Evolutionary conservation across 2,888 invertebrate genomes (phyloP), one percentile per base, ranked within the genome.

Genomic region (Cerceris rybyensis): DNA sequence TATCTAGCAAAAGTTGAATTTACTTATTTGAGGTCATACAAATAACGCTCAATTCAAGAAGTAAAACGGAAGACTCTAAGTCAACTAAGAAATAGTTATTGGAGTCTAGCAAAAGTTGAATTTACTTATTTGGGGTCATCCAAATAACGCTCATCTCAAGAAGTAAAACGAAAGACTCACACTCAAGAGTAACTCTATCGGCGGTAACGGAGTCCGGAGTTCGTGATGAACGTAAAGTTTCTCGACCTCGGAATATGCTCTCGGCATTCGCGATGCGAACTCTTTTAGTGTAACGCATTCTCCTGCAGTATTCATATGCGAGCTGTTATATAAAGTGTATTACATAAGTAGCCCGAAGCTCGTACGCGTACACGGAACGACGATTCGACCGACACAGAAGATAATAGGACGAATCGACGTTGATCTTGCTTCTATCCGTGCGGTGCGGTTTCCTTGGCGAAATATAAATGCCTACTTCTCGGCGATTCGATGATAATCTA

Each of bases 271-370:
- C 13, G n/a, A 50, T n/a, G 50, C 50, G n/a, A n/a, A 50, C 50
- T 50, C 50, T 50, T 50, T 50, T 50, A 50, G 50, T n/a, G n/a
- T 50, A n/a, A n/a, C n/a, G 46, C 46, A 46, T 46, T 46, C 46
- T 46, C 46, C 11, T 46, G 11, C 46, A 8, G 46, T 46, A 46
- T 46, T 46, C 46, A 11, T 46, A 46, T 1, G 11, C 46, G 11
- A 8, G 46, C 11, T n/a, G n/a, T 50, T 50, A 50, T 50, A n/a
- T n/a, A 50, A 50, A n/a, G n/a, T 11, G 50, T n/a, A n/a, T 50
- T 50, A n/a, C 50, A 50, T 50, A n/a, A 50, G 13, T 50, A 7
- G 50, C 50, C 50, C n/a, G 13, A n/a, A 50, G 50, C 50, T 50
- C 50, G 50, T 50, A 7, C n/a, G 50, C 11, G n/a, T 50, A 50